Base-by-base conservation (phyloP, 2,797 vertebrate species). In the Urosaurus nigricauda region DNA sequence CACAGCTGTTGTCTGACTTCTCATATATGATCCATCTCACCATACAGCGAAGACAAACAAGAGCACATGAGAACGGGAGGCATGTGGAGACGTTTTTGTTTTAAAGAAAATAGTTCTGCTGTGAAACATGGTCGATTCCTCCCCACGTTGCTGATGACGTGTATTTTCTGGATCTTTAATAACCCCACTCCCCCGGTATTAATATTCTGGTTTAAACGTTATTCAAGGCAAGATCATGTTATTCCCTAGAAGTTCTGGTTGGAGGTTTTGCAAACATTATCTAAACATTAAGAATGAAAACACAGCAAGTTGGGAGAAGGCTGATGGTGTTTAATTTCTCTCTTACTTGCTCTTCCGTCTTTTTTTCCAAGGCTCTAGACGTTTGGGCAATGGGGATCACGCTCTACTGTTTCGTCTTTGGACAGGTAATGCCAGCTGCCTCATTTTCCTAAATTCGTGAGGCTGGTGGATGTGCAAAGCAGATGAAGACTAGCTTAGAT, bases 381-480 rank as follows among this genome's bases (percentile, higher is more conserved):
- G 98, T 99, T 60, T 99, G 99, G 99, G 98, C 99, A 77, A 99
- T 99, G 99, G 99, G 98, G 80, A 98, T 99, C 93, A 99, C 99
- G 0, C 96, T 99, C 65, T 98, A 99, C 92, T 99, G 99, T 95
- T 99, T 99, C 0, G 97, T 98, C 86, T 99, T 99, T 92, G 99
- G 99, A 89, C 98, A 98, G 98, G 99, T 99, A 97, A 97, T 4
- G 83, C 86, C 74, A 11, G 37, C 5, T 14, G 17, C 17, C 26
- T 71, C 29, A 2, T 80, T 63, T 60, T 29, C 58, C 56, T 13
- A n/a, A 43, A 53, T 47, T 24, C 11, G 9, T 8, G 56, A 37
- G n/a, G 14, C 2, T 16, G 14, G 51, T n/a, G 47, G 6, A 32
- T 56, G 4, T 13, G 1, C 24, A 29, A n/a, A 29, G 21, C 8